These are phyloP conservation scores for Lanius ludovicianus DNA, from an alignment of 2,113 vertebrate species.

Conservation along the genomic window DNA sequence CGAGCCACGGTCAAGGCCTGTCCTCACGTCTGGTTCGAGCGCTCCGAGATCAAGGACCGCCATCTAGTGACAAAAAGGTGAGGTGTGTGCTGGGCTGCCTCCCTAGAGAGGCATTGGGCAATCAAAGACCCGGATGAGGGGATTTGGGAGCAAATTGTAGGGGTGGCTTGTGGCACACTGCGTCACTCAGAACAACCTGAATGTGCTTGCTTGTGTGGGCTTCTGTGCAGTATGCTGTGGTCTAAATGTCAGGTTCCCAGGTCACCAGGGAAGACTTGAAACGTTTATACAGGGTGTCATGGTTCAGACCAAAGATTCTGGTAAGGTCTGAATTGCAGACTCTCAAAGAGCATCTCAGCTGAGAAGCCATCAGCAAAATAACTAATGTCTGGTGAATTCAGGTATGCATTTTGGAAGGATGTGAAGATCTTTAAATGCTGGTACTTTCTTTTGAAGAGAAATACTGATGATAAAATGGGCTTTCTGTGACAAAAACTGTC, in stretches of 20 bases:
- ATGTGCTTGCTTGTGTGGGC: background rate
- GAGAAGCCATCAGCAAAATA: background rate
- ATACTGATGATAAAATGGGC: background rate
- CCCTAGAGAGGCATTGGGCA: rapidly evolving
- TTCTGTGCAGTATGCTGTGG: background rate
- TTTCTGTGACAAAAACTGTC: background rate
- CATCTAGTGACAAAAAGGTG: constrained; percentile 90
- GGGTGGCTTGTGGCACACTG: background rate
- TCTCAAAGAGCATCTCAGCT: background rate
- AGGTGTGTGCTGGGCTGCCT: background rate
- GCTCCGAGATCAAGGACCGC: constrained; percentile 92
- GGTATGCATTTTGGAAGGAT: background rate
- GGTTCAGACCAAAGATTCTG: background rate
- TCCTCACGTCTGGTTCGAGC: constrained; percentile 96
- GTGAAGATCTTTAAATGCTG: background rate
- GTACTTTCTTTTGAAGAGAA: background rate
- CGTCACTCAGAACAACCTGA: background rate
- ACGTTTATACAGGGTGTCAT: background rate
- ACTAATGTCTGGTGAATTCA: background rate
- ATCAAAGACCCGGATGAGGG: background rate
- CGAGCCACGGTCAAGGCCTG: constrained; percentile 90
- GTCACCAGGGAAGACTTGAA: background rate
- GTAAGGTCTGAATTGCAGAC: background rate
- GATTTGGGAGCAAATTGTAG: background rate
- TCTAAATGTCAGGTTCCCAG: background rate